Conservation (phyloP, 64 coral and sea anemone genomes). For the Pachyseris speciosa region DNA sequence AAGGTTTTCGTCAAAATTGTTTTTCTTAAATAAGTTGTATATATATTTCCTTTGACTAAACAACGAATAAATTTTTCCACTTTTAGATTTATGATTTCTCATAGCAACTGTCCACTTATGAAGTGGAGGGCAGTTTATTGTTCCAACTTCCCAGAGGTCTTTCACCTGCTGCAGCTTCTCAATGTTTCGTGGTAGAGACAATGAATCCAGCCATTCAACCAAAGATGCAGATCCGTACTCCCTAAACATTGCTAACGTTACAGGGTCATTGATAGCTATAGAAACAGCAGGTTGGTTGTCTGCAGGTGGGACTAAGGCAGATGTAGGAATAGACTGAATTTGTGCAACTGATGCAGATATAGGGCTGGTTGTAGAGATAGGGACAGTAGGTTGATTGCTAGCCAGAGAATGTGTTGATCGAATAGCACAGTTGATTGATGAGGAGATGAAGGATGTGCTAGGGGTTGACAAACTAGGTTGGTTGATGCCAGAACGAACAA, state of each 20-base stretch:
- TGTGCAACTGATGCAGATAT: background rate
- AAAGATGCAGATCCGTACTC: slow-evolving; percentile 4
- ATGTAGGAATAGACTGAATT: background rate
- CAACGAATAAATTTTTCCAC: background rate
- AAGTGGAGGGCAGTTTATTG: slow-evolving; percentile 9
- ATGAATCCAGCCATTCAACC: slow-evolving; percentile 18
- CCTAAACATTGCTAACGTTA: background rate
- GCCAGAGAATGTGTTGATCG: background rate
- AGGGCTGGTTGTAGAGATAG: background rate
- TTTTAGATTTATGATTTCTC: background rate
- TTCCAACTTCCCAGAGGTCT: no score
- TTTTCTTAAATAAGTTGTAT: slow-evolving; percentile 31
- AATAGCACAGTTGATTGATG: background rate
- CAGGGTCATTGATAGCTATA: background rate
- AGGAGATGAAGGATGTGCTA: background rate
- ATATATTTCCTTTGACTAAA: slow-evolving; percentile 16
- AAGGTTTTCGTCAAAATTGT: slow-evolving; percentile 18
- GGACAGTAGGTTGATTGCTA: background rate
- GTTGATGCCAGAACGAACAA: background rate
- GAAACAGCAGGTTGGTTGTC: background rate
- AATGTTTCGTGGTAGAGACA: slow-evolving; percentile 20
- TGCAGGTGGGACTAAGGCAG: background rate
- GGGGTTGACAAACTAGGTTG: background rate
- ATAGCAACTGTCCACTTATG: slow-evolving; percentile 8
- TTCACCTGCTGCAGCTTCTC: background rate